Base-by-base conservation (phyloP, 2,113 vertebrate species). In the Pseudorasbora parva region DNA sequence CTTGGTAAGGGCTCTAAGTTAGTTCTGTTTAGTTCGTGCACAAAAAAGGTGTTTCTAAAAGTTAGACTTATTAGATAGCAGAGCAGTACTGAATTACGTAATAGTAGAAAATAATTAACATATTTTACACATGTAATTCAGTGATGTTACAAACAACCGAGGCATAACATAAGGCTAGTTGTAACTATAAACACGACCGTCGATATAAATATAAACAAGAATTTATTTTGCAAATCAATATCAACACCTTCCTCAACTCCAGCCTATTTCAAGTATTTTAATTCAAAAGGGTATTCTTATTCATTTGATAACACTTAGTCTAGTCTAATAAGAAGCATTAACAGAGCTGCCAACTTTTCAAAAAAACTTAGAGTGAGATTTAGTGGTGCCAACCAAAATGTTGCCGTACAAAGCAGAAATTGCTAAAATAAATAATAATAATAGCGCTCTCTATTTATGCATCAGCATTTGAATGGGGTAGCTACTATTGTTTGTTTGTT, bases 1-100 rank as follows among this genome's bases (percentile, higher is more conserved):
- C 12, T 88, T 89, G 78, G 86, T 88, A 82, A 86, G 88, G 90
- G 19, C 86, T n/a, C n/a, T n/a, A n/a, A n/a, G n/a, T n/a, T 11
- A 1, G 2, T 21, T 30, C 7, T 77, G 17, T 57, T n/a, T 8
- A 19, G 1, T 21, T 54, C 8, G 17, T 33, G n/a, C 8, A 25
- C 23, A 23, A 33, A 19, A n/a, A 51, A 51, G 0, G 17, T 19
- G 15, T 1, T 49, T 73, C n/a, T 25, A 23, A 17, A 49, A 75
- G 2, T 62, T 9, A 10, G 4, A 62, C 10, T 43, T 23, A 0
- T 41, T 43, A 43, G 8, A 10, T 21, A 71, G 4, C 12, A 23
- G 11, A 71, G 4, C 12, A 23, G 11, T 45, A 14, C 4, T 11
- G 9, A 43, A 69, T 1, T 41, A n/a, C 66, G 8, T 37, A 64